A percentile compares a stretch with the other conserved stretches of the same genome.
Evolutionary conservation across 2,113 vertebrate species (phyloP).

Genomic region (human): DNA sequence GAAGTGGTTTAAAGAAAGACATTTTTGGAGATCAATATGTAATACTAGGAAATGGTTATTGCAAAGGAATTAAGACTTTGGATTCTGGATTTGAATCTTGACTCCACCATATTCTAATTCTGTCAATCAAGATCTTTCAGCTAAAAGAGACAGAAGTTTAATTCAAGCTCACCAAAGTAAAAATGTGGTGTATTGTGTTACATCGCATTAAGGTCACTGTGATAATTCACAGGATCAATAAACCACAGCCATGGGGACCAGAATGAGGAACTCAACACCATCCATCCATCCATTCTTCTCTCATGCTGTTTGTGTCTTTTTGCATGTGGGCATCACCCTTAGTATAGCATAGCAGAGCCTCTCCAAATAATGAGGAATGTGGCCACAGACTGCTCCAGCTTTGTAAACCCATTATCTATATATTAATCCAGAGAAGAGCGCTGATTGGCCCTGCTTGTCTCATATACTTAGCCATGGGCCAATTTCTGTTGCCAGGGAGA

Average conservation of each 20-base stretch:
- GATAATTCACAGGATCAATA: background rate
- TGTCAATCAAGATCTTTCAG: background rate
- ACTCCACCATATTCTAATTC: background rate
- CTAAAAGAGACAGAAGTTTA: background rate
- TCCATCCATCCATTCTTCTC: background rate
- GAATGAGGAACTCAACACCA: background rate
- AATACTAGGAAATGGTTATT: background rate
- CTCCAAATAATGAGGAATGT: background rate
- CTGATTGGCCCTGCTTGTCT: background rate
- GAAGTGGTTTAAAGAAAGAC: constrained; percentile 26
- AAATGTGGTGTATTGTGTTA: background rate
- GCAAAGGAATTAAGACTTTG: constrained; percentile 27
- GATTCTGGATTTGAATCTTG: background rate
- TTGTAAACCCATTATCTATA: background rate
- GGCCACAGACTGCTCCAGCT: background rate
- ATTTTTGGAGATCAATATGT: background rate
- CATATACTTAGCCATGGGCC: background rate
- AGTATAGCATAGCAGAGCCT: background rate
- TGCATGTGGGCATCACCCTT: background rate
- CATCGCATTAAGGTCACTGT: background rate
- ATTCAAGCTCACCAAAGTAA: background rate
- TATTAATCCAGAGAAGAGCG: background rate
- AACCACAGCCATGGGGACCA: background rate
- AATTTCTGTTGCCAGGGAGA: background rate
- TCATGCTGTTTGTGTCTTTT: background rate